Conservation (phyloP, 2,888 invertebrate genomes). For the Periphyllus acericola region DNA sequence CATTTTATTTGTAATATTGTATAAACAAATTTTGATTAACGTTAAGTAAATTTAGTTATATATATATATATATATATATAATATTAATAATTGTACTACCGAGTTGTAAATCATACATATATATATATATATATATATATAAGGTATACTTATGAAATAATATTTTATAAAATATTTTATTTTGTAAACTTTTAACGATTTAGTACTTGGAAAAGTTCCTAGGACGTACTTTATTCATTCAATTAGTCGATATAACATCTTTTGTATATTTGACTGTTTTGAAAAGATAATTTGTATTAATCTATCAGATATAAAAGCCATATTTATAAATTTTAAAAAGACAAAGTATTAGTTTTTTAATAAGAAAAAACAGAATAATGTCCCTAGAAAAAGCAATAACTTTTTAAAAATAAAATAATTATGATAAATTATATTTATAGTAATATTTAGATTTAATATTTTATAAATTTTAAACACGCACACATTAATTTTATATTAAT, state of each 20-base stretch:
- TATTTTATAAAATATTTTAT: conserved; percentile 33
- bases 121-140: conserved; percentile 17
- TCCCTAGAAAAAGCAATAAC: conserved; percentile 54
- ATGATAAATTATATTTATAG: conserved; percentile 28
- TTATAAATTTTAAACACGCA: conserved; percentile 44
- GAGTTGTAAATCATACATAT: conserved; percentile 17
- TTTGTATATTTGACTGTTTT: background rate
- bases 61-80: conserved; percentile 4
- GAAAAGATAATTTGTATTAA: conserved; percentile 21
- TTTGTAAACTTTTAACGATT: conserved; percentile 24
- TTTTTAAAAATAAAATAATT: conserved; percentile 36
- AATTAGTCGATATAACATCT: background rate
- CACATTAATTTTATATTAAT: conserved; percentile 37
- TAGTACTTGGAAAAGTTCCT: conserved; percentile 60
- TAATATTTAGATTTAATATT: conserved; percentile 35
- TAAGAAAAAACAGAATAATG: conserved; percentile 28
- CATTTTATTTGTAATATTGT: conserved; percentile 41
- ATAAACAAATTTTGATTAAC: conserved; percentile 44
- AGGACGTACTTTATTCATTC: conserved; percentile 42
- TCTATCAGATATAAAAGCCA: conserved; percentile 38
- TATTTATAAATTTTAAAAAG: conserved; percentile 43
- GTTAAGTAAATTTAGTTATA: conserved; percentile 22
- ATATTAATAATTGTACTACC: conserved; percentile 34
- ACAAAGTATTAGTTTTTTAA: conserved; percentile 45
- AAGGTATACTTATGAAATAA: conserved; percentile 30